phyloP scores from a whole-genome alignment of 2,113 vertebrate species.

The Gasterosteus nipponicus region DNA sequence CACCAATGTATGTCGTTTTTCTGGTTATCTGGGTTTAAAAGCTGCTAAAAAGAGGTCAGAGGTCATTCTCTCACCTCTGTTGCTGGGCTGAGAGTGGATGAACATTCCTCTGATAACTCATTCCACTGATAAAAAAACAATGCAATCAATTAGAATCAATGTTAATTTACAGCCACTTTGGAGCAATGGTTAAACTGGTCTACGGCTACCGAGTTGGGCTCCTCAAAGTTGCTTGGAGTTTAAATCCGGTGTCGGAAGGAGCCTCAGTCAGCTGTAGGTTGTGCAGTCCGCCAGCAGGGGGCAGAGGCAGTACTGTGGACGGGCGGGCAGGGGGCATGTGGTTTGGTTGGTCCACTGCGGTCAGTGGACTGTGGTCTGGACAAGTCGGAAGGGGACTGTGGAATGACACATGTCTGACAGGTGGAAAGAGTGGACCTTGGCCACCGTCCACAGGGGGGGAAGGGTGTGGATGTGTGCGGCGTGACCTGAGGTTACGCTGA shows the following conservation, averaged over 20 bases:
- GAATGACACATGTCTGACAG: slow-evolving; percentile 68
- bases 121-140: slow-evolving; percentile 1
- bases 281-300: slow-evolving; percentile 64
- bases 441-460: slow-evolving; percentile 24
- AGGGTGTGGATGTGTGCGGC: slow-evolving; percentile 1
- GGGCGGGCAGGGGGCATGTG: slow-evolving; percentile 45
- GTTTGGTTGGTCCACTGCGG: slow-evolving; percentile 15
- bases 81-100: slow-evolving; percentile 35
- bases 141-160: slow-evolving; percentile 16
- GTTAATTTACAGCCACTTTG: slow-evolving; percentile 1
- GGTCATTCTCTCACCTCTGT: slow-evolving; percentile 36
- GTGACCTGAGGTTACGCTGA: slow-evolving; percentile 44
- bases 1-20: background rate
- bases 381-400: slow-evolving; percentile 55
- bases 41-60: slow-evolving; percentile 18
- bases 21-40: background rate
- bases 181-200: background rate
- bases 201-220: slow-evolving; percentile 51
- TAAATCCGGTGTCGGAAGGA: slow-evolving; percentile 6
- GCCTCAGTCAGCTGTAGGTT: slow-evolving; percentile 43
- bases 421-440: slow-evolving; percentile 66
- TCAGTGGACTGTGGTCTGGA: slow-evolving; percentile 22
- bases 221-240: slow-evolving; percentile 17
- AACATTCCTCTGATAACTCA: slow-evolving; percentile 30
- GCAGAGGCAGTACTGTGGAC: slow-evolving; percentile 41